Evolutionary conservation across 2,113 vertebrate genomes (phyloP).

Genomic region (Apodemus sylvaticus): DNA sequence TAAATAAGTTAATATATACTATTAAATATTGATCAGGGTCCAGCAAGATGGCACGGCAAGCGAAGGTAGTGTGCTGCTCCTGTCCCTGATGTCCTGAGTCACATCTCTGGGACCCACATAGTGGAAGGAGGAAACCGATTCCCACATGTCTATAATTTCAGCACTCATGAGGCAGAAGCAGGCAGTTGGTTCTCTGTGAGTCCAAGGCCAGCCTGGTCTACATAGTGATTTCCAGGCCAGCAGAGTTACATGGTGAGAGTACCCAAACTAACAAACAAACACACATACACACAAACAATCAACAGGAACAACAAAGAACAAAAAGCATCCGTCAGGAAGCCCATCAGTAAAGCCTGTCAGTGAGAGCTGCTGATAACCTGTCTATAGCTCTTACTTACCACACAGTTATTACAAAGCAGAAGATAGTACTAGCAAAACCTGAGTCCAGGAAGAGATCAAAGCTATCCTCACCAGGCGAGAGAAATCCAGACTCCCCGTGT

Average conservation of each 20-base stretch:
- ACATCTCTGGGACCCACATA: not conserved
- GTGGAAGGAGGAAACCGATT: not conserved
- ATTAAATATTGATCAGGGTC: not conserved
- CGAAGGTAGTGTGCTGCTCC: not conserved
- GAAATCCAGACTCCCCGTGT: not conserved
- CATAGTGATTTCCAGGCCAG: not conserved
- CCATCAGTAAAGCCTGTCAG: not conserved
- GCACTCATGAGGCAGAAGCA: not conserved
- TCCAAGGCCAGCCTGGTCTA: not conserved
- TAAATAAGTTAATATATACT: not conserved
- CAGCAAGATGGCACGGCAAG: not conserved
- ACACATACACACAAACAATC: too few relatives aligned
- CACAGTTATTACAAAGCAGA: not conserved
- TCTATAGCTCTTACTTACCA: not conserved
- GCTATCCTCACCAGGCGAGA: not conserved
- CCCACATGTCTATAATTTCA: not conserved
- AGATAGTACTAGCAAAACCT: not conserved
- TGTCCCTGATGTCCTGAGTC: too few relatives aligned
- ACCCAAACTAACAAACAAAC: not conserved
- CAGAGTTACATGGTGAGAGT: not conserved
- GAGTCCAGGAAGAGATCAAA: not conserved
- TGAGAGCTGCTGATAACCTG: not conserved
- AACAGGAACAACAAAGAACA: not conserved
- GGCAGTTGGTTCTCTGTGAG: not conserved
- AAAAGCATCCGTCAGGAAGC: not conserved